Base-by-base conservation (phyloP, 2,113 vertebrate genomes). In the Boulengeromyrus knoepffleri region DNA sequence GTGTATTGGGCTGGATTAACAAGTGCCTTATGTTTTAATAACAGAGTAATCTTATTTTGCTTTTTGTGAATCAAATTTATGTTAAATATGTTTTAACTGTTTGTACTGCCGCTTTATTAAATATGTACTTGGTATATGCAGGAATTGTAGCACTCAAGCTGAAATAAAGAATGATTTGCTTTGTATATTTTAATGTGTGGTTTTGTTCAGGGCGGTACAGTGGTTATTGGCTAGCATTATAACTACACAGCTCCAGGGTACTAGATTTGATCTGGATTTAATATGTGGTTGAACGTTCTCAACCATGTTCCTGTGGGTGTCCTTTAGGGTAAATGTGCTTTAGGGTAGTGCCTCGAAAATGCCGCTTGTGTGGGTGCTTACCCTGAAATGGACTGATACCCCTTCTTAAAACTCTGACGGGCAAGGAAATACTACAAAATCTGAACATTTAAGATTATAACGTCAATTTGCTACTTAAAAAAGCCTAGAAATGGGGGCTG, bases 121-220 rank as follows among this genome's bases (percentile, higher is more conserved):
- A 27, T 42, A 42, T 80, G 36, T 31, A 50, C 45, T 49, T 13
- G 45, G 84, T 27, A 31, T 27, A 50, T 39, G 86, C 19, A 17
- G 50, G 31, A 87, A 56, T 13, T 87, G 86, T 36, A 39, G 46
- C 24, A 31, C 85, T 53, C n/a, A 80, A 39, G 31, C 31, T 53
- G 17, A 56, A 87, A 87, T 87, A 87, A 53, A 87, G 85, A 52
- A 87, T 87, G 10, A 53, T 13, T 53, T 24, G 84, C 84, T 86
- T 86, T 86, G 84, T 86, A 86, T 47, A 47, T 85, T 12, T 27
- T 39, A 31, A 74, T 66, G 74, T 80, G 74, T 80, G 31, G n/a
- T 31, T 13, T 70, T 70, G 9, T 70, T 70, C n/a, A 27, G 27
- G 27, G 62, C 10, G 1, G 3, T 42, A 5, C 36, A 80, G 74